Conservation (phyloP, 2,888 invertebrate species). For the Drosophila nr. fundita region DNA sequence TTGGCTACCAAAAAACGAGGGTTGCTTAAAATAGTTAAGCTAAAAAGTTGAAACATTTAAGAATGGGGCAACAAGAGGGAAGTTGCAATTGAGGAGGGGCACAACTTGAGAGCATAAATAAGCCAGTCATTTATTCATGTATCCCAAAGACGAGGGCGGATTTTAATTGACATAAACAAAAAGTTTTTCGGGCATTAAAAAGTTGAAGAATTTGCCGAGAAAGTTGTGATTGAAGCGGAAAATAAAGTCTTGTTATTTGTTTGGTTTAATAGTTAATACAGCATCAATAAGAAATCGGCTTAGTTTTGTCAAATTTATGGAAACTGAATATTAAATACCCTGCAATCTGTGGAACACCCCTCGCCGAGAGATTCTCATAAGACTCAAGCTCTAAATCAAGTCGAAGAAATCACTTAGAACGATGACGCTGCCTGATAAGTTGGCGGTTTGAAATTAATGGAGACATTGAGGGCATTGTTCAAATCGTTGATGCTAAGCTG, state of each 20-base stretch:
- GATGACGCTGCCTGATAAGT: slow-evolving; percentile 71
- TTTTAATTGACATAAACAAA: not conserved
- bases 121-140: too few relatives aligned
- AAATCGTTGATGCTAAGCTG: slow-evolving; percentile 22
- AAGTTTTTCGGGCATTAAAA: not conserved
- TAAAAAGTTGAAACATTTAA: not conserved
- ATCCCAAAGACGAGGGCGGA: not conserved
- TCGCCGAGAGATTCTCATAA: slow-evolving; percentile 4
- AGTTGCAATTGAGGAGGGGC: not conserved
- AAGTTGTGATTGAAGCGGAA: not conserved
- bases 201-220: not conserved
- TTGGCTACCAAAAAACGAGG: slow-evolving; percentile 22
- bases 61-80: not conserved
- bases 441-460: slow-evolving; percentile 74
- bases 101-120: not conserved
- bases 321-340: not conserved
- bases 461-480: slow-evolving; percentile 55
- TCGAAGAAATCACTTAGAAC: slow-evolving; percentile 69
- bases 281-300: not conserved
- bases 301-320: not conserved
- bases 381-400: slow-evolving; percentile 57
- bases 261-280: not conserved
- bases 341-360: not conserved
- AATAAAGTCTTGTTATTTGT: rapidly evolving
- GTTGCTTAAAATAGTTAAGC: not conserved